Evolutionary conservation across 2,113 vertebrate genomes (phyloP).

Genomic region (Rhipidura dahli): DNA sequence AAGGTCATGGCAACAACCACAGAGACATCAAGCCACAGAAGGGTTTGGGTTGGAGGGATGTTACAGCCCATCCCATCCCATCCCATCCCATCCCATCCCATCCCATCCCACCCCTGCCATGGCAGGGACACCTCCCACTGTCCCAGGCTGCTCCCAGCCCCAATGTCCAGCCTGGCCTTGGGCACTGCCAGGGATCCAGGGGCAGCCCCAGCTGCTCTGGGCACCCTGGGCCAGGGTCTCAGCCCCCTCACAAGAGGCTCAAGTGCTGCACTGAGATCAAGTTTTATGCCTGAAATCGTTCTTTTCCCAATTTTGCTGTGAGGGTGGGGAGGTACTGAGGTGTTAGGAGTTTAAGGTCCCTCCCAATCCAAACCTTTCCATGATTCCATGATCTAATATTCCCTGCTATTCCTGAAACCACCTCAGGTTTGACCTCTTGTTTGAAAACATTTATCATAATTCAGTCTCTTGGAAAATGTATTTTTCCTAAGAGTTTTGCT

Average conservation of each 20-base stretch:
- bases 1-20: neutral
- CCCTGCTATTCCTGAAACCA: neutral
- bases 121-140: neutral
- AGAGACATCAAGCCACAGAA: neutral
- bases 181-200: neutral
- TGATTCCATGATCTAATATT: neutral
- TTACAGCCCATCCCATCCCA: rapidly evolving
- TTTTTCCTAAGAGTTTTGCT: neutral
- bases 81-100: too few relatives aligned
- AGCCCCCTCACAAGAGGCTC: neutral
- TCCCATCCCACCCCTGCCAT: neutral
- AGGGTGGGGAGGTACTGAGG: neutral
- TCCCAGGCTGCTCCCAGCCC: neutral
- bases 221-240: neutral
- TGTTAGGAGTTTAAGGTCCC: rapidly evolving
- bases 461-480: neutral
- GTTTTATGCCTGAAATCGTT: neutral
- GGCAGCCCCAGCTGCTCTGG: neutral
- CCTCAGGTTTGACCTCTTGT: neutral
- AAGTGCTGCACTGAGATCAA: neutral
- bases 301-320: neutral
- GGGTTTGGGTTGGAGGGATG: neutral
- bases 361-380: neutral
- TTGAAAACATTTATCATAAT: neutral
- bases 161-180: neutral